A percentile compares a stretch with the other conserved stretches of the same genome.
Conservation (phyloP, 2,888 invertebrate genomes). For the Bedellia somnulentella region DNA sequence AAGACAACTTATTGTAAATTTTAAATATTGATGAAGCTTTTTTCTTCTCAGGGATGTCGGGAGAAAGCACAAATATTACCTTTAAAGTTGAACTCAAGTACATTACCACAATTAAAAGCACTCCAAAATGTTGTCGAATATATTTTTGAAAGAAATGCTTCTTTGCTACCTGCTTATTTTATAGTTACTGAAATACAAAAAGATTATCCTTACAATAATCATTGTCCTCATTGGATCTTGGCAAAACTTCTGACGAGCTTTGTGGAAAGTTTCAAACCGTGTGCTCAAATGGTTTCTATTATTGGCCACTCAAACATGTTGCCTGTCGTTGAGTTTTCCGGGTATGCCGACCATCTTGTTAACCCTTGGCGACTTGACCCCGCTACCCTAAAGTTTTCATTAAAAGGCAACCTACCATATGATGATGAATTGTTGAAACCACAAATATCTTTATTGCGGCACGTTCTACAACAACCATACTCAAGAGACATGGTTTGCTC, state of each 20-base stretch:
- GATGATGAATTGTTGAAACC: slow-evolving; percentile 85
- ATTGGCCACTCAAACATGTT: slow-evolving; percentile 88
- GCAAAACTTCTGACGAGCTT: slow-evolving; percentile 84
- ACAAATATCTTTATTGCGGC: slow-evolving; percentile 83
- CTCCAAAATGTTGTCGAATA: slow-evolving; percentile 81
- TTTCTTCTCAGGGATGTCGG: slow-evolving; percentile 69
- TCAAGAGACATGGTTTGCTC: slow-evolving; percentile 95
- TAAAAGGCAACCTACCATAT: slow-evolving; percentile 80
- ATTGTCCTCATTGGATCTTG: slow-evolving; percentile 92
- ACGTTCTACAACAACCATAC: slow-evolving; percentile 93
- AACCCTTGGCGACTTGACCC: slow-evolving; percentile 94
- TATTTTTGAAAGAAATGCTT: slow-evolving; percentile 90
- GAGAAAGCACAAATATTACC: slow-evolving; percentile 88
- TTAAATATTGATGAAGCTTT: background rate
- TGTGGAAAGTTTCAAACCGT: slow-evolving; percentile 89
- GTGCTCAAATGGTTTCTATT: slow-evolving; percentile 95
- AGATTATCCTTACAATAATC: slow-evolving; percentile 75
- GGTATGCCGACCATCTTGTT: slow-evolving; percentile 85
- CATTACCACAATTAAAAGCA: slow-evolving; percentile 79
- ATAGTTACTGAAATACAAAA: slow-evolving; percentile 95
- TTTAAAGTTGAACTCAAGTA: slow-evolving; percentile 73
- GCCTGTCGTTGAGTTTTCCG: slow-evolving; percentile 92
- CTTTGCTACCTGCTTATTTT: slow-evolving; percentile 91
- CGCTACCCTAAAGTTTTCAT: slow-evolving; percentile 66
- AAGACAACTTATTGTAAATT: slow-evolving; percentile 3